These are phyloP conservation scores for Teinopalpus imperialis DNA, from an alignment of 2,888 invertebrate genomes.

Conservation along the genomic window DNA sequence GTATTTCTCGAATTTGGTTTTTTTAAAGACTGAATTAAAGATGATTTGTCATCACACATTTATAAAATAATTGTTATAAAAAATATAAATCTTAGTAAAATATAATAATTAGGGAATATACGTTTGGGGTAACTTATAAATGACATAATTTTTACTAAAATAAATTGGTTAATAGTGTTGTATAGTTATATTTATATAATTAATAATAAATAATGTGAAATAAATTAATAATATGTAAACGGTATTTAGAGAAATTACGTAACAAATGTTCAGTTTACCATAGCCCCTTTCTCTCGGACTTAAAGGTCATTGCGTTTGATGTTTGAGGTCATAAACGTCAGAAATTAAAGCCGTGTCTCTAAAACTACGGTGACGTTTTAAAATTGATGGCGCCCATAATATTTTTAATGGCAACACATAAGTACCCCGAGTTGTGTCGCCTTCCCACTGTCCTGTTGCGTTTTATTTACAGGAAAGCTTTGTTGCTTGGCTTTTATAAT, in stretches of 20 bases:
- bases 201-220: too few relatives aligned
- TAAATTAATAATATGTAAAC: too few relatives aligned
- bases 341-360: constrained; percentile 58
- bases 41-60: too few relatives aligned
- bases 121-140: too few relatives aligned
- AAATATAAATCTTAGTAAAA: too few relatives aligned
- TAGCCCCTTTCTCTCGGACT: constrained; percentile 11
- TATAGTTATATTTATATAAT: too few relatives aligned
- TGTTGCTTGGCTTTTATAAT: constrained; percentile 63
- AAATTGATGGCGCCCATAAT: constrained; percentile 69
- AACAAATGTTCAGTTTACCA: constrained; percentile 5
- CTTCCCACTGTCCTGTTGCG: constrained; percentile 57
- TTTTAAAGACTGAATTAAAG: too few relatives aligned
- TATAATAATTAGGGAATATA: too few relatives aligned
- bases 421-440: constrained; percentile 42
- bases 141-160: too few relatives aligned
- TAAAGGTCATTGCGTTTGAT: constrained; percentile 34
- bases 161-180: too few relatives aligned
- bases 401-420: constrained; percentile 66
- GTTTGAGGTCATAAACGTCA: constrained; percentile 57
- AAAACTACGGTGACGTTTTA: constrained; percentile 63
- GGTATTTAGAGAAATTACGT: constrained; percentile 1
- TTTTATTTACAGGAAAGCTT: constrained; percentile 65
- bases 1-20: too few relatives aligned
- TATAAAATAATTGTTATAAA: too few relatives aligned